phyloP scores from a whole-genome alignment of 2,797 vertebrate species.

The Hippopotamyrus pictus region DNA sequence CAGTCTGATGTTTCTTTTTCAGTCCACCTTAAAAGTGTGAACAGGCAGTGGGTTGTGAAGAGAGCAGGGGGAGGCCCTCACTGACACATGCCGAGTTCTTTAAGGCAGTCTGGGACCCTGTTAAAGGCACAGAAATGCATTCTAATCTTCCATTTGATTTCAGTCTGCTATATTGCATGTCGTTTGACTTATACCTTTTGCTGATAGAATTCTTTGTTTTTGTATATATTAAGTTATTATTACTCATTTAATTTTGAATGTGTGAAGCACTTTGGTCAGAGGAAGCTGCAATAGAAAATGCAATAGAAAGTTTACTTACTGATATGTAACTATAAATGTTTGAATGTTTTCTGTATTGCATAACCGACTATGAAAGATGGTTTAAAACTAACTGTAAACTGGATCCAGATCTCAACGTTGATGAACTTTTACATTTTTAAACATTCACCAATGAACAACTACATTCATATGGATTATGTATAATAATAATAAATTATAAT shows the following conservation, averaged over 20 bases:
- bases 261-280: neutral
- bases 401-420: neutral
- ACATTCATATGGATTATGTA: neutral
- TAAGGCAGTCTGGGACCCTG: constrained; percentile 67
- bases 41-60: constrained; percentile 51
- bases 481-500: neutral
- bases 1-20: constrained; percentile 41
- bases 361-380: neutral
- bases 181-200: neutral
- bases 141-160: neutral
- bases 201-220: neutral
- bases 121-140: constrained; percentile 26
- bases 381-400: neutral
- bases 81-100: constrained; percentile 70
- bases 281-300: neutral
- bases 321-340: neutral
- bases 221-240: neutral
- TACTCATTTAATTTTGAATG: neutral
- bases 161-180: neutral
- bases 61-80: constrained; percentile 65
- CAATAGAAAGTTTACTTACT: neutral
- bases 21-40: constrained; percentile 70
- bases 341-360: neutral
- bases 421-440: neutral
- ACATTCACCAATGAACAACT: neutral